phyloP scores from a whole-genome alignment of 2,113 vertebrate species.

The Leucoraja erinaceus region DNA sequence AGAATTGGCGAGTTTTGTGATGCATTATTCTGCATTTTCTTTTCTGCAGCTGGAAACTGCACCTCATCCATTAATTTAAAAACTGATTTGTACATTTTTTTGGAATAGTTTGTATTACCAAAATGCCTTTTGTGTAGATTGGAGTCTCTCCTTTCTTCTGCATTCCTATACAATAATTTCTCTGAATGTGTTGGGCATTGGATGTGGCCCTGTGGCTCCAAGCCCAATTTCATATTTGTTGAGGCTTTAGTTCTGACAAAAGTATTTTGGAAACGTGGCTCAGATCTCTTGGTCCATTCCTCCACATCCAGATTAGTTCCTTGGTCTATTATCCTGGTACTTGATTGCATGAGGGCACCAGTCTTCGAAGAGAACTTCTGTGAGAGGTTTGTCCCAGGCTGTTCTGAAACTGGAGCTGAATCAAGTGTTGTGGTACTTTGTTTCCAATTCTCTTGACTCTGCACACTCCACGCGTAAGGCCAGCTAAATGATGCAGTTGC shows the following conservation, averaged over 20 bases:
- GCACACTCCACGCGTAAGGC: not conserved
- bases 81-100: constrained; percentile 37
- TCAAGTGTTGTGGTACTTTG: not conserved
- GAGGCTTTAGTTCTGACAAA: not conserved
- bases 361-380: not conserved
- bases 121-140: not conserved
- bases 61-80: constrained; percentile 4
- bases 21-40: not conserved
- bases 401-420: not conserved
- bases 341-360: not conserved
- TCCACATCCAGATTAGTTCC: not conserved
- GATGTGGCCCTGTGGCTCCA: not conserved
- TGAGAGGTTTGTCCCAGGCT: not conserved
- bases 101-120: not conserved
- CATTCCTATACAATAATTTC: not conserved
- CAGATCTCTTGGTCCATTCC: not conserved
- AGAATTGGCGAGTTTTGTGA: not conserved
- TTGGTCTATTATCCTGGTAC: not conserved
- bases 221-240: not conserved
- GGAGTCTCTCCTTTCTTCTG: not conserved
- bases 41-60: not conserved
- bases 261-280: not conserved
- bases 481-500: not conserved
- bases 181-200: not conserved
- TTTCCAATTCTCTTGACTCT: not conserved